Base-by-base conservation (phyloP, 53 echinoderm and acorn worm genomes). In the Henricia sp. region DNA sequence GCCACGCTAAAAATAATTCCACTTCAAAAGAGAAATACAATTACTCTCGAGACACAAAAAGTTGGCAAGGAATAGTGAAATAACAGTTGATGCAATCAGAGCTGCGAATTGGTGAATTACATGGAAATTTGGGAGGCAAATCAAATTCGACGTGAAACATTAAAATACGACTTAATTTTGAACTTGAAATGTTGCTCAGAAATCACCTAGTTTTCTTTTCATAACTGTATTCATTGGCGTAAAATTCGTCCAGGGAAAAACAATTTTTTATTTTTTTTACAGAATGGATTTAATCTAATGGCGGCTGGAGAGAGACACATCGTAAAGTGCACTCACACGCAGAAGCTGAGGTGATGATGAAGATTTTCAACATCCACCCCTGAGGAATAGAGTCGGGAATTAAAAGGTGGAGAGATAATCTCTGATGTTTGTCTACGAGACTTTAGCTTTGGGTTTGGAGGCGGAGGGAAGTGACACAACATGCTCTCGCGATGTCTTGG, bases 391-490 rank as follows among this genome's bases (percentile, higher is more conserved):
- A n/a, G n/a, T n/a, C n/a, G n/a, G n/a, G n/a, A n/a, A n/a, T n/a
- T n/a, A n/a, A n/a, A n/a, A n/a, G n/a, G n/a, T n/a, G n/a, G n/a
- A n/a, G n/a, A 63, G 65, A 80, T 80, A 80, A 80, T 80, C 80
- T 80, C 38, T 64, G 80, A 64, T 80, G 80, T 80, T 80, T 80
- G 80, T 80, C 80, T 80, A 62, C 46, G 80, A 44, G 80, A 64
- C 63, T 63, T 78, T 28, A 80, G 80, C 43, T 80, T 10, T 8
- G 21, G 35, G 40, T 57, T 20, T 77, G 30, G 59, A 28, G 77
- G 62, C 30, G 17, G 48, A 32, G n/a, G 0, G 52, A 77, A 35
- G 44, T 20, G 28, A 63, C 11, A 38, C 73, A 35, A 35, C 11
- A 34, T 25, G 30, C 12, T 60, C 1, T 29, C n/a, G 6, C 13